Conservation (phyloP, 2,113 vertebrate species). For the Platysteira castanea region DNA sequence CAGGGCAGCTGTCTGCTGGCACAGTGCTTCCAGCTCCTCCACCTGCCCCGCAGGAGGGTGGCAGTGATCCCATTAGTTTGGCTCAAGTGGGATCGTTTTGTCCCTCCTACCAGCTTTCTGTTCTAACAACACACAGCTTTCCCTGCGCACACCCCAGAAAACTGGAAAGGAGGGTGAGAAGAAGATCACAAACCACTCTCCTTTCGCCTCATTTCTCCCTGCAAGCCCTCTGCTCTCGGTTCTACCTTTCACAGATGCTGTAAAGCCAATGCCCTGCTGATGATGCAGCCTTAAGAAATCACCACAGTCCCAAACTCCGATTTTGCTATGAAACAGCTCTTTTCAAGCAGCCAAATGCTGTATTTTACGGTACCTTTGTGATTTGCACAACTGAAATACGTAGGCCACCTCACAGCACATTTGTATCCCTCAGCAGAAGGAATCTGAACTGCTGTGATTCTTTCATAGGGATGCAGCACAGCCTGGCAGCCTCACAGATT, state of each 20-base stretch:
- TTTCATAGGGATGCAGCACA: neutral
- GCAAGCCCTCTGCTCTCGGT: neutral
- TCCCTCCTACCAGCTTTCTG: neutral
- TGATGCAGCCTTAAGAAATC: neutral
- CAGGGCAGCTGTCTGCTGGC: neutral
- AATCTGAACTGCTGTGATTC: conserved; percentile 24
- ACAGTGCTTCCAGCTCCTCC: neutral
- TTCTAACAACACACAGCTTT: neutral
- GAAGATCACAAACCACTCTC: neutral
- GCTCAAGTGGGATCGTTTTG: neutral
- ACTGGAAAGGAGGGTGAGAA: neutral
- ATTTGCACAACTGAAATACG: conserved; percentile 44
- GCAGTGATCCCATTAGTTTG: neutral
- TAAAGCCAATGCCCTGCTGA: neutral
- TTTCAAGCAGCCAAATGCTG: neutral
- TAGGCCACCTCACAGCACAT: neutral
- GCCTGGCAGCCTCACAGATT: conserved; percentile 18
- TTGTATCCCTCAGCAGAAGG: conserved; percentile 3
- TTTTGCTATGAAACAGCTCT: conserved; percentile 17
- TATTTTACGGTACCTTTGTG: conserved; percentile 9
- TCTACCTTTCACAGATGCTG: neutral
- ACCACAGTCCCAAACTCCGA: neutral
- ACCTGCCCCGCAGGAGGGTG: neutral
- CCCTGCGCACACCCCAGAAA: neutral
- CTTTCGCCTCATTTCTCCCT: neutral